Evolutionary conservation across 2,113 vertebrate genomes (phyloP).

Genomic region (Triplophysa dalaica): DNA sequence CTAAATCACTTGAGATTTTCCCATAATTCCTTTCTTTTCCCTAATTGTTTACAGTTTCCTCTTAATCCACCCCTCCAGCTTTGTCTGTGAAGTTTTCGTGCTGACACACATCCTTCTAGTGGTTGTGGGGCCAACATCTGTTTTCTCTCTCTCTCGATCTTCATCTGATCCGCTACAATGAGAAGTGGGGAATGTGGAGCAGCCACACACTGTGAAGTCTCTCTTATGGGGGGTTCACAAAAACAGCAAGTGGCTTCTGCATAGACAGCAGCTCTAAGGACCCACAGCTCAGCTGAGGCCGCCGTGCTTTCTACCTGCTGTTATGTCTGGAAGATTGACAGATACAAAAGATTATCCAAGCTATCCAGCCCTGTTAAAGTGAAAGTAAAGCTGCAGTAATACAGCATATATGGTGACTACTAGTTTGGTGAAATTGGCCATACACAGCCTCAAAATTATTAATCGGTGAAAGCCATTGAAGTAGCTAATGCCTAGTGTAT

Average conservation of each 20-base stretch:
- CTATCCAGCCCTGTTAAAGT: neutral
- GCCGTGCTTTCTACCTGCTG: slow-evolving; percentile 6
- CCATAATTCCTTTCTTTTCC: neutral
- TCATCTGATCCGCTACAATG: slow-evolving; percentile 59
- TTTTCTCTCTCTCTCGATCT: slow-evolving; percentile 50
- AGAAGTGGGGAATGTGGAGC: slow-evolving; percentile 40
- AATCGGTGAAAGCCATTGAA: slow-evolving; percentile 56
- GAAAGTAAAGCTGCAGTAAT: slow-evolving; percentile 52
- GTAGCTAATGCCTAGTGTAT: slow-evolving; percentile 52
- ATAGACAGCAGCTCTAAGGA: slow-evolving; percentile 14
- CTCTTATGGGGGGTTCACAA: slow-evolving; percentile 40
- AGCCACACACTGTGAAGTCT: slow-evolving; percentile 28
- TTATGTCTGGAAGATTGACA: neutral
- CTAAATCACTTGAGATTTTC: neutral
- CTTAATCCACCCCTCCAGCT: neutral
- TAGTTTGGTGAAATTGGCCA: slow-evolving; percentile 13
- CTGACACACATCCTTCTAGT: slow-evolving; percentile 16
- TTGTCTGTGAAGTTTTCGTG: slow-evolving; percentile 43
- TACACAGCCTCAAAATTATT: slow-evolving; percentile 27
- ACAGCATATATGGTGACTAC: slow-evolving; percentile 23
- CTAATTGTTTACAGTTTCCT: slow-evolving; percentile 10
- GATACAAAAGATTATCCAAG: slow-evolving; percentile 3
- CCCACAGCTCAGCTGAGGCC: neutral
- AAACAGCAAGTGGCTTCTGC: slow-evolving; percentile 29
- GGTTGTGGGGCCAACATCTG: slow-evolving; percentile 45